phyloP scores from a whole-genome alignment of 2,888 invertebrate species.

The Sarcophaga variegata region DNA sequence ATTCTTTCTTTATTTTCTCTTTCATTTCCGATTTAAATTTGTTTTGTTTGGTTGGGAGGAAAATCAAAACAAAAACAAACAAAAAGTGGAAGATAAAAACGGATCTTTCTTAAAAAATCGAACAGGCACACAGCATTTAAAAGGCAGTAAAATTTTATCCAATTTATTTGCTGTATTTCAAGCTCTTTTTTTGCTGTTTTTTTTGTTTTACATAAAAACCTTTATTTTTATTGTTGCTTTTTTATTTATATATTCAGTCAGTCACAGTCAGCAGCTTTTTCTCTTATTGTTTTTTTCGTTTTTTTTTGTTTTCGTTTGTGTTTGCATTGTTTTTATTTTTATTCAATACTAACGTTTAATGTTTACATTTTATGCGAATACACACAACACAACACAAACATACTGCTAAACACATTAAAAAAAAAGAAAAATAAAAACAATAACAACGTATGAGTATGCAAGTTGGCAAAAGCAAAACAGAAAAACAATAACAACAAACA shows the following conservation, averaged over 20 bases:
- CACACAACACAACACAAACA: slow-evolving; percentile 10
- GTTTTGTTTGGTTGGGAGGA: slow-evolving; percentile 9
- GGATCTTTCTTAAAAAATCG: slow-evolving; percentile 80
- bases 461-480: too few relatives aligned
- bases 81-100: slow-evolving; percentile 77
- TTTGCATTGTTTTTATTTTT: slow-evolving; percentile 14
- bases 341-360: slow-evolving; percentile 34
- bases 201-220: background rate
- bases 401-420: background rate
- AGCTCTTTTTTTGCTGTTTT: background rate
- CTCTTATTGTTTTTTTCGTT: background rate
- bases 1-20: background rate
- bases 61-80: too few relatives aligned
- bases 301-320: slow-evolving; percentile 3
- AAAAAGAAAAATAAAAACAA: too few relatives aligned
- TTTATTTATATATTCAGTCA: background rate
- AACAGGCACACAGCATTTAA: slow-evolving; percentile 75
- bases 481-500: too few relatives aligned
- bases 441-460: too few relatives aligned
- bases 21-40: slow-evolving; percentile 51
- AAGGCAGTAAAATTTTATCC: slow-evolving; percentile 67
- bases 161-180: slow-evolving; percentile 33
- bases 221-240: background rate
- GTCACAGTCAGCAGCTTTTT: too few relatives aligned
- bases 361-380: slow-evolving; percentile 56